Evolutionary conservation across 1,140 invertebrate genomes (phyloP), one percentile per base, ranked within the genome.

Genomic region (Hydropsyche tenuis): DNA sequence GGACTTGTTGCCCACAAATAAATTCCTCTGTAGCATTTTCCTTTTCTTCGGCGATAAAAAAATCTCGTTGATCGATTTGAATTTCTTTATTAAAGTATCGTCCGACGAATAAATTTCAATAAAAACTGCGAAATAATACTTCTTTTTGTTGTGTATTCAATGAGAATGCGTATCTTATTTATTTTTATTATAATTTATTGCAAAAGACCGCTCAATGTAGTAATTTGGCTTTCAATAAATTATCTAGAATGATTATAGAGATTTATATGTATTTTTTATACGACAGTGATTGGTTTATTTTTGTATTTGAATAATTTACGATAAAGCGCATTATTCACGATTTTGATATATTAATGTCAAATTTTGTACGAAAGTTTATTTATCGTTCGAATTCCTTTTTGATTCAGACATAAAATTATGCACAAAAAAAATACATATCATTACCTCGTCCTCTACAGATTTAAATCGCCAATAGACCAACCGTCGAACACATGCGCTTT

Each of bases 171-270:
- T 37, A 9, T 37, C 45, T 23, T 60, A 27, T 60, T 60, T 60
- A 60, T 60, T 60, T 60, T 60, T 60, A 60, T 7, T 25, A 20
- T 60, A 60, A 60, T 60, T 60, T 60, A 60, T 60, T 25, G 56
- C 56, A 20, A 18, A 60, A 60, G 20, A 22, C 23, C 23, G 56
- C 56, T 27, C 22, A 20, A 25, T 60, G 56, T 60, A 23, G 56
- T 27, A 60, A 60, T 60, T 60, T 60, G 56, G 56, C 56, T 60
- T 60, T 60, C 56, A 60, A 60, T 60, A 60, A 60, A 60, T 60
- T 60, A 60, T 25, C 18, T 25, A 60, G 22, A 60, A 60, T 20
- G 56, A 22, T 60, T 60, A 20, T 60, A 60, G 22, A 60, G 56
- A 60, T 60, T 60, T 60, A 60, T 60, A 60, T 20, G 18, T 18